A percentile compares a stretch with the other conserved stretches of the same genome.
phyloP scores from a whole-genome alignment of 2,797 vertebrate genomes.

The Halcyon badia region DNA sequence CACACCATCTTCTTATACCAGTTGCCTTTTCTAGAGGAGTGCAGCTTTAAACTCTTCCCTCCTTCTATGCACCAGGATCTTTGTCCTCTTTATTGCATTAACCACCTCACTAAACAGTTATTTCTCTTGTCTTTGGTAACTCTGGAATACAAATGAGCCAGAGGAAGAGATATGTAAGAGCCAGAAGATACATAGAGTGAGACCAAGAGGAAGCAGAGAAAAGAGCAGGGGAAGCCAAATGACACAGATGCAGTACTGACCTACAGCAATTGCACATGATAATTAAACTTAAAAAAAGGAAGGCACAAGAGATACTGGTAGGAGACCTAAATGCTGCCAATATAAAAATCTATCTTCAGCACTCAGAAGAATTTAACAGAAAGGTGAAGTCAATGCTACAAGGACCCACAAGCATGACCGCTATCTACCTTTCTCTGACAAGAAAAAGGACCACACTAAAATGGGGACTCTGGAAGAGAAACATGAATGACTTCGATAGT shows the following conservation, averaged over 20 bases:
- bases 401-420: not conserved
- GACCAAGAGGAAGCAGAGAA: not conserved
- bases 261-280: not conserved
- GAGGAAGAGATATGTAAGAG: not conserved
- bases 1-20: not conserved
- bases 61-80: not conserved
- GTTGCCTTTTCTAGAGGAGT: not conserved
- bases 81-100: slow-evolving; percentile 10
- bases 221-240: not conserved
- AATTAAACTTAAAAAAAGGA: not conserved
- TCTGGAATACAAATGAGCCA: slow-evolving; percentile 19
- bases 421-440: not conserved
- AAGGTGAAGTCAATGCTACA: not conserved
- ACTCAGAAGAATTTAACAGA: not conserved
- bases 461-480: not conserved
- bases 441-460: not conserved
- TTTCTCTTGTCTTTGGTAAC: not conserved
- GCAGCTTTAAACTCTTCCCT: not conserved
- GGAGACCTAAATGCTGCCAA: not conserved
- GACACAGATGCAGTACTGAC: not conserved
- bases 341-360: not conserved
- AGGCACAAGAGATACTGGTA: not conserved
- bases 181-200: not conserved
- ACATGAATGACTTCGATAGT: not conserved
- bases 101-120: slow-evolving; percentile 26